These are phyloP conservation scores for Silurus asotus DNA, from an alignment of 2,113 vertebrate genomes.

Conservation along the genomic window DNA sequence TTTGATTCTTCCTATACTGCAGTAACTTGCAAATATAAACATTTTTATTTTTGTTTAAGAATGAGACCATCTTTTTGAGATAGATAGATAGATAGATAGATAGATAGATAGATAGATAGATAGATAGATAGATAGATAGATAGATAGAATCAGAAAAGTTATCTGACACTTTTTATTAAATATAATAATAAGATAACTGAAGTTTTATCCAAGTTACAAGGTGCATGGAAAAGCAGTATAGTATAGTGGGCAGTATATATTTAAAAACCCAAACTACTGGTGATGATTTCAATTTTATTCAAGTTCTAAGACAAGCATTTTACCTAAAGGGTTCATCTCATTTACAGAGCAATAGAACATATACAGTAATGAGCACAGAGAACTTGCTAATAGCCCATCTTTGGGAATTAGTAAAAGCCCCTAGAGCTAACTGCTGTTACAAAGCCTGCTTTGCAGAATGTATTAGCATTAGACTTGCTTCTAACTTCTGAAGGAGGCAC, in stretches of 20 bases:
- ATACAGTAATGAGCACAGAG: neutral
- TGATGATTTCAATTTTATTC: neutral
- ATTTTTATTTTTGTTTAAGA: neutral
- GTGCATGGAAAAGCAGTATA: too few species aligned
- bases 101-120: too few species aligned
- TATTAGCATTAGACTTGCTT: constrained; percentile 3
- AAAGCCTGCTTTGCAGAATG: neutral
- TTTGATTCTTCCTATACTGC: neutral
- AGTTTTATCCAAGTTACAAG: too few species aligned
- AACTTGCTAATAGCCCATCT: constrained; percentile 5
- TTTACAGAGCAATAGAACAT: neutral
- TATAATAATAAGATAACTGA: too few species aligned
- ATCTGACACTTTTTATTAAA: too few species aligned
- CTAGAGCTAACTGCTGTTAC: neutral
- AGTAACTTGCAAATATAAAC: neutral
- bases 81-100: too few species aligned
- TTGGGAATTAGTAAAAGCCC: neutral
- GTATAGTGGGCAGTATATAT: too few species aligned
- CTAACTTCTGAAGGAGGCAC: neutral
- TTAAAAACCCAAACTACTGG: neutral
- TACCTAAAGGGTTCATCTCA: neutral
- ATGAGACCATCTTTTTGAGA: neutral
- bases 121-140: too few species aligned
- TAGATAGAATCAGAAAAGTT: too few species aligned
- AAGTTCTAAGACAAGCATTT: neutral